These are phyloP conservation scores for Rattus norvegicus DNA, from an alignment of 2,113 vertebrate species.

Conservation along the genomic window DNA sequence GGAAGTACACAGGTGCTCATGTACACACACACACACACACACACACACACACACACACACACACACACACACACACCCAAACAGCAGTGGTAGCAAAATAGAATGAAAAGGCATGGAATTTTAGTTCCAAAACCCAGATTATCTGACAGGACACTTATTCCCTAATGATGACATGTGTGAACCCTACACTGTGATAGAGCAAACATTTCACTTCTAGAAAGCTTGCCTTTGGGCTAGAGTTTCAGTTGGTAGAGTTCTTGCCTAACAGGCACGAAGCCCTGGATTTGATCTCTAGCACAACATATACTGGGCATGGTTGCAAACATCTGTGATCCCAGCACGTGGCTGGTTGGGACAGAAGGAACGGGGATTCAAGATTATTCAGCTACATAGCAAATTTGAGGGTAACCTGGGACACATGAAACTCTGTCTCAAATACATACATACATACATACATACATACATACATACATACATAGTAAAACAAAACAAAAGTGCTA, in stretches of 20 bases:
- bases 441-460: background rate
- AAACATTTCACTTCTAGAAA: constrained; percentile 11
- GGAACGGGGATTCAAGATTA: background rate
- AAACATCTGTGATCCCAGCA: background rate
- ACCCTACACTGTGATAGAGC: background rate
- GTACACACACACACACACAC: too few relatives aligned
- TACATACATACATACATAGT: background rate
- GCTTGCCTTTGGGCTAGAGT: background rate
- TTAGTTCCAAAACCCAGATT: background rate
- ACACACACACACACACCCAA: too few relatives aligned
- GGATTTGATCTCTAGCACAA: background rate
- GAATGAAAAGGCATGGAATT: background rate
- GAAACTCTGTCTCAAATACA: background rate
- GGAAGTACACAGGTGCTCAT: background rate
- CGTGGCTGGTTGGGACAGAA: background rate
- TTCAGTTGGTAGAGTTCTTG: background rate
- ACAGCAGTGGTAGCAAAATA: background rate
- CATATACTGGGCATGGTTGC: too few relatives aligned
- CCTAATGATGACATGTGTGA: background rate
- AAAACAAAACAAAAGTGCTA: background rate
- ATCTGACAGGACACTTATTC: background rate
- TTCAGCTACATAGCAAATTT: background rate
- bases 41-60: too few relatives aligned
- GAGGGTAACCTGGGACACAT: background rate
- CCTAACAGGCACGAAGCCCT: background rate